A percentile compares a stretch with the other conserved stretches of the same genome.
phyloP scores from a whole-genome alignment of 2,888 invertebrate genomes.

The Amiota minor region DNA sequence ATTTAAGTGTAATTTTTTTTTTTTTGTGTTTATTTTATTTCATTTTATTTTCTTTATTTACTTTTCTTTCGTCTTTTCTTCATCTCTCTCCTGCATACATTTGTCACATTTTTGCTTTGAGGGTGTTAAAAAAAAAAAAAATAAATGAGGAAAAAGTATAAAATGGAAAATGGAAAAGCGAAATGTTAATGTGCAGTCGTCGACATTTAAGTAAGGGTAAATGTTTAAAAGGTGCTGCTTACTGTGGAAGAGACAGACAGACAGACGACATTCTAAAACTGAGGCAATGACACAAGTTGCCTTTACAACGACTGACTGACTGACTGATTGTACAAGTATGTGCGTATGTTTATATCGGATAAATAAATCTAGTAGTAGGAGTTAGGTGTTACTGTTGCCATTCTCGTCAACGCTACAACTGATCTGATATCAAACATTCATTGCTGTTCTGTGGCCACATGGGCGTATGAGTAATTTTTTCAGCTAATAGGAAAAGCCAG shows the following conservation, averaged over 20 bases:
- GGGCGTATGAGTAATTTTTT: not conserved
- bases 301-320: not conserved
- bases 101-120: constrained; percentile 55
- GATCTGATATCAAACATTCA: constrained; percentile 6
- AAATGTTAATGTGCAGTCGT: constrained; percentile 9
- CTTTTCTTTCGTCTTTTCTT: constrained; percentile 37
- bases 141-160: constrained; percentile 16
- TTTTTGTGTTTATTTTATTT: constrained; percentile 32
- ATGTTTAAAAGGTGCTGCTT: not conserved
- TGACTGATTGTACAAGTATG: too few relatives aligned
- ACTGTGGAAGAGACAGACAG: not conserved
- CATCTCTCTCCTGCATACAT: constrained; percentile 46
- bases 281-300: constrained; percentile 4
- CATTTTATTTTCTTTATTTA: constrained; percentile 28
- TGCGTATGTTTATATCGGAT: too few relatives aligned
- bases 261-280: not conserved
- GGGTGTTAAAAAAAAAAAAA: constrained; percentile 20
- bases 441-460: not conserved
- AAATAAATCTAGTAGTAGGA: too few relatives aligned
- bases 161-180: constrained; percentile 7
- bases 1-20: constrained; percentile 37
- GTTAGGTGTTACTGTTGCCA: not conserved
- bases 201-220: not conserved
- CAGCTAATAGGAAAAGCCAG: not conserved
- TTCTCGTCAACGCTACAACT: not conserved